Conservation (phyloP, 2,888 invertebrate genomes). For the Lithophane socia region DNA sequence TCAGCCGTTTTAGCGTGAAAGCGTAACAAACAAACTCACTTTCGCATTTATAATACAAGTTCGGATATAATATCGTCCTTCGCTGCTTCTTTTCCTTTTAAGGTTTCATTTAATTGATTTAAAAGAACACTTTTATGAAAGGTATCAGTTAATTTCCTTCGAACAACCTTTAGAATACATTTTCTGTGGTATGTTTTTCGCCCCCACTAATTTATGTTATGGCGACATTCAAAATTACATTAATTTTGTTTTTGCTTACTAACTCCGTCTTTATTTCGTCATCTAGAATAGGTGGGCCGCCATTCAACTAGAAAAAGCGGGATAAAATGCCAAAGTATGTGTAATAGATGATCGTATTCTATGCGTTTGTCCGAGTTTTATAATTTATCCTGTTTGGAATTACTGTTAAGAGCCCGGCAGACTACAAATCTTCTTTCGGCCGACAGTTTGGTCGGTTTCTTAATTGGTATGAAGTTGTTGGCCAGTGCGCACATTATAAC, state of each 20-base stretch:
- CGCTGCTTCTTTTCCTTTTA: constrained; percentile 11
- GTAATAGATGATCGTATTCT: not conserved
- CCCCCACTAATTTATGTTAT: constrained; percentile 44
- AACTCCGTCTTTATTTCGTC: constrained; percentile 45
- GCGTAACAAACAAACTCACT: too few relatives aligned
- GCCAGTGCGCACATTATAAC: too few relatives aligned
- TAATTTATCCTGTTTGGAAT: not conserved
- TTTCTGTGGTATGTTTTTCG: constrained; percentile 24
- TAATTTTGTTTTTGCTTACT: constrained; percentile 59
- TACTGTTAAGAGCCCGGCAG: too few relatives aligned
- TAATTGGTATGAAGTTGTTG: too few relatives aligned
- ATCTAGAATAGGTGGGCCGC: constrained; percentile 32
- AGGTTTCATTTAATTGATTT: constrained; percentile 45
- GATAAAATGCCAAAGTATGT: constrained; percentile 11
- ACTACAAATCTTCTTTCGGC: too few relatives aligned
- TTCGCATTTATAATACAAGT: not conserved
- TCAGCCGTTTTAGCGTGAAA: too few relatives aligned
- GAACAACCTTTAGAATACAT: constrained; percentile 30
- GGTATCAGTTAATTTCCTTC: constrained; percentile 32
- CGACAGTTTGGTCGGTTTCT: too few relatives aligned
- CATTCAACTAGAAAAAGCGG: not conserved
- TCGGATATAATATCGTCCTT: not conserved
- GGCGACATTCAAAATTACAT: constrained; percentile 55
- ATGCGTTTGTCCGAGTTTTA: not conserved
- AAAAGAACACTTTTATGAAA: constrained; percentile 23